A percentile compares a stretch with the other conserved stretches of the same genome.
Conservation (phyloP, 2,888 invertebrate genomes). For the Pardosa pseudoannulata region DNA sequence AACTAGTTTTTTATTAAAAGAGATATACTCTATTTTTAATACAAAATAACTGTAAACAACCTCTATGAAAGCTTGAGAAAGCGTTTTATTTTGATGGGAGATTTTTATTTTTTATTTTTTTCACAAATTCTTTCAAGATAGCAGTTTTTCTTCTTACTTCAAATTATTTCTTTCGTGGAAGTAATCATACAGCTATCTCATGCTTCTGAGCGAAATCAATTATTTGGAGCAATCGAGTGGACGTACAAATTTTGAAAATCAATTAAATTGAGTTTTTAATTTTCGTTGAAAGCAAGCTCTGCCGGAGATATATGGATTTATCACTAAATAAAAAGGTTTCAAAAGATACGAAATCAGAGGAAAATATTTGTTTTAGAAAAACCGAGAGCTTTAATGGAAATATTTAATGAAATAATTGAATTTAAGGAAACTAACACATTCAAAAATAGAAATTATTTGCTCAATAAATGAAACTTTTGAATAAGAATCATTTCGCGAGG, state of each 20-base stretch:
- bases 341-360: not conserved
- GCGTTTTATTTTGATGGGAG: too few species aligned
- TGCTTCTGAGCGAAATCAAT: not conserved
- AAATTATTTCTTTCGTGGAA: not conserved
- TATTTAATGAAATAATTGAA: constrained; percentile 4
- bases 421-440: not conserved
- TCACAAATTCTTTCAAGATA: too few species aligned
- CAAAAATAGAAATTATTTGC: not conserved
- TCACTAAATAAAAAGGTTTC: not conserved
- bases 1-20: too few species aligned
- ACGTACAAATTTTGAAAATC: constrained; percentile 6
- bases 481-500: not conserved
- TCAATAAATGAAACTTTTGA: not conserved
- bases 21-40: too few species aligned
- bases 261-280: constrained; percentile 8
- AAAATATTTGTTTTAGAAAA: not conserved
- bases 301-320: not conserved
- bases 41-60: too few species aligned
- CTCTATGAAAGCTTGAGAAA: too few species aligned
- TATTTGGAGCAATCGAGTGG: not conserved
- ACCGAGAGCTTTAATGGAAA: not conserved
- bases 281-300: not conserved
- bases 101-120: too few species aligned
- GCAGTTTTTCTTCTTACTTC: not conserved
- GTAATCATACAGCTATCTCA: not conserved